These are phyloP conservation scores for Pitta sordida DNA, from an alignment of 2,113 vertebrate species.

Conservation along the genomic window DNA sequence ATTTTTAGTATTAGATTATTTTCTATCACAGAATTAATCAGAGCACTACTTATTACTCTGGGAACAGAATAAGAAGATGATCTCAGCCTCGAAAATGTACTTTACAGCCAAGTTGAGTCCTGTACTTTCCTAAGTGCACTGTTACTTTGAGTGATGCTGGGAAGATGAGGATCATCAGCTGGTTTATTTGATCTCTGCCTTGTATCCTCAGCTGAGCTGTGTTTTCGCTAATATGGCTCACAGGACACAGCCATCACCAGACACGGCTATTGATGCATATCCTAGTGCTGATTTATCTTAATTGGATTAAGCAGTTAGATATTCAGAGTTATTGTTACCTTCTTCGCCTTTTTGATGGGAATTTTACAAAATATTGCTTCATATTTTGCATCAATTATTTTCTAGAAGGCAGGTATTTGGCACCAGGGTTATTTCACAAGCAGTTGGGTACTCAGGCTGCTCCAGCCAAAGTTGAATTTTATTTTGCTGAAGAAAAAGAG, in stretches of 20 bases:
- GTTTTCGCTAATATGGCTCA: not conserved
- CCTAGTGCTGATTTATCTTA: not conserved
- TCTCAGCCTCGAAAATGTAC: conserved; percentile 3
- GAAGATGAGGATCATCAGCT: not conserved
- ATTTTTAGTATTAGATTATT: conserved; percentile 62
- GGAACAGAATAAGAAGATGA: conserved; percentile 29
- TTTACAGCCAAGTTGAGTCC: not conserved
- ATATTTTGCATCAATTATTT: not conserved
- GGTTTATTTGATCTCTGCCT: not conserved
- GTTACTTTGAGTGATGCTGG: not conserved
- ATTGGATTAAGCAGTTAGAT: not conserved
- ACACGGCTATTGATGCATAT: not conserved
- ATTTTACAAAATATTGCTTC: not conserved
- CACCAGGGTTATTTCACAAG: not conserved
- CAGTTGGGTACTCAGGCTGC: not conserved
- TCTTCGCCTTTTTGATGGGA: not conserved
- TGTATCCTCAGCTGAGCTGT: not conserved
- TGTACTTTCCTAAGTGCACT: not conserved
- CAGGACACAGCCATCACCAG: not conserved
- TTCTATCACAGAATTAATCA: conserved; percentile 39
- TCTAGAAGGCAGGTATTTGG: not conserved
- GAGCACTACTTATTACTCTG: conserved; percentile 41
- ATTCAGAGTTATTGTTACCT: not conserved
- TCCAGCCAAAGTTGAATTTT: not conserved
- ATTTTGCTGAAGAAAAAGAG: not conserved